A percentile compares a stretch with the other conserved stretches of the same genome.
These are phyloP conservation scores for Acrossocheilus fasciatus DNA, from an alignment of 2,797 vertebrate species.

Conservation along the genomic window DNA sequence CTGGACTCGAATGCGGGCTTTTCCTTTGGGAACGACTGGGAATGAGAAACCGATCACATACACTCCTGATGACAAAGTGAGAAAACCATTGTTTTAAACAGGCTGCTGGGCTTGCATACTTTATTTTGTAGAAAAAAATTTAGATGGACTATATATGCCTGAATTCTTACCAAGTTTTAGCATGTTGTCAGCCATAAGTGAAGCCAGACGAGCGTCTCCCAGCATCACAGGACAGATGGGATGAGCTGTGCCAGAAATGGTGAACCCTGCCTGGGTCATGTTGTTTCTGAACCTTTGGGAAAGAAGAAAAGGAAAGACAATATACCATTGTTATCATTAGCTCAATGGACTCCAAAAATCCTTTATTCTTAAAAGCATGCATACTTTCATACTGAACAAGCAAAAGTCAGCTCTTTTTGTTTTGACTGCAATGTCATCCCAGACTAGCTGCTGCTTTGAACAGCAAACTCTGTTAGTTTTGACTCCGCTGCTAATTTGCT, in stretches of 20 bases:
- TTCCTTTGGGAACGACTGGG: slow-evolving; percentile 95
- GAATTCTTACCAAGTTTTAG: slow-evolving; percentile 85
- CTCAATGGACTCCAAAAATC: slow-evolving; percentile 8
- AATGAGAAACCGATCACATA: slow-evolving; percentile 97
- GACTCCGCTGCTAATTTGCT: slow-evolving; percentile 30
- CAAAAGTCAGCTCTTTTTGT: slow-evolving; percentile 13
- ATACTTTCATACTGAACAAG: slow-evolving; percentile 9
- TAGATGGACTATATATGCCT: background rate
- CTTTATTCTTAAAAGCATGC: slow-evolving; percentile 17
- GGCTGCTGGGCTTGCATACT: background rate
- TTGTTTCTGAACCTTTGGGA: slow-evolving; percentile 87
- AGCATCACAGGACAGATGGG: slow-evolving; percentile 99
- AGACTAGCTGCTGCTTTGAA: background rate
- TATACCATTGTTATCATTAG: slow-evolving; percentile 3
- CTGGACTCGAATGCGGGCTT: slow-evolving; percentile 95
- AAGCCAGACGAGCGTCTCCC: slow-evolving; percentile 90
- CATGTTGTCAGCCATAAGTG: slow-evolving; percentile 93
- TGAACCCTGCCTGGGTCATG: slow-evolving; percentile 92
- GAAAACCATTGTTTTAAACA: slow-evolving; percentile 1
- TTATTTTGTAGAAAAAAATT: background rate
- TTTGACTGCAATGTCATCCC: background rate
- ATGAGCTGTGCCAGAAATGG: slow-evolving; percentile 86
- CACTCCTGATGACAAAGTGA: slow-evolving; percentile 80
- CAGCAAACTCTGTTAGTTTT: background rate
- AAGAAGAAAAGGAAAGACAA: slow-evolving; percentile 23